A percentile compares a stretch with the other conserved stretches of the same genome.
These are phyloP conservation scores for Frieseomelitta varia DNA, from an alignment of 1,140 invertebrate species.

Conservation along the genomic window DNA sequence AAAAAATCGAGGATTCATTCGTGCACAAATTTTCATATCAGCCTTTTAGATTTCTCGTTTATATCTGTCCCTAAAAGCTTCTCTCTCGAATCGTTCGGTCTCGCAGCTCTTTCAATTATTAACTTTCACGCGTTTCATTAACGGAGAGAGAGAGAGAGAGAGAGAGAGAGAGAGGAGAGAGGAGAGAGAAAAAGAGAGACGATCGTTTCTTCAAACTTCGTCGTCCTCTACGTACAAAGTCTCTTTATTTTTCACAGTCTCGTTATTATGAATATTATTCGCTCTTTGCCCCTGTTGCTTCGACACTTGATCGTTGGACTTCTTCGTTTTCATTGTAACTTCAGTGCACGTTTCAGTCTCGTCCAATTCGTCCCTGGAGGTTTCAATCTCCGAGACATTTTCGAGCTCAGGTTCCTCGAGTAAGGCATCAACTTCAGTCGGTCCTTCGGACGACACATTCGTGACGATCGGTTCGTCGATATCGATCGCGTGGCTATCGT, in stretches of 20 bases:
- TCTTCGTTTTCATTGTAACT: neutral
- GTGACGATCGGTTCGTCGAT: conserved; percentile 64
- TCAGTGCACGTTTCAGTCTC: conserved; percentile 7
- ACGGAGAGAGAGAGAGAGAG: neutral
- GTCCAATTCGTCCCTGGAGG: conserved; percentile 42
- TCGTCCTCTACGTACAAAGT: conserved; percentile 53
- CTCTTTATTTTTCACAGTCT: conserved; percentile 1
- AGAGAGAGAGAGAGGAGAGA: neutral
- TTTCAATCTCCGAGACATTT: conserved; percentile 69
- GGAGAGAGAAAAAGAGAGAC: neutral
- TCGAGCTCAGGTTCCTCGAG: conserved; percentile 79
- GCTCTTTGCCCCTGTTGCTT: neutral
- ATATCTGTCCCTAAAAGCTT: neutral
- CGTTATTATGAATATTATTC: neutral
- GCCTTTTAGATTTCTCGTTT: neutral
- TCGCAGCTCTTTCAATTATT: too few relatives aligned
- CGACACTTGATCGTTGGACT: neutral
- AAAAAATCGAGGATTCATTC: neutral
- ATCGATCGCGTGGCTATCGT: conserved; percentile 71
- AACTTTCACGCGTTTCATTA: neutral
- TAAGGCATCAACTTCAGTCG: conserved; percentile 71
- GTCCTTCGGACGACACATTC: conserved; percentile 59
- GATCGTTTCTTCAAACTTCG: conserved; percentile 33
- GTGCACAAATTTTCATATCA: neutral
- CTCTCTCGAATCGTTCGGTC: neutral